Conservation (phyloP, 2,888 invertebrate species). For the Drosophila prolongata region DNA sequence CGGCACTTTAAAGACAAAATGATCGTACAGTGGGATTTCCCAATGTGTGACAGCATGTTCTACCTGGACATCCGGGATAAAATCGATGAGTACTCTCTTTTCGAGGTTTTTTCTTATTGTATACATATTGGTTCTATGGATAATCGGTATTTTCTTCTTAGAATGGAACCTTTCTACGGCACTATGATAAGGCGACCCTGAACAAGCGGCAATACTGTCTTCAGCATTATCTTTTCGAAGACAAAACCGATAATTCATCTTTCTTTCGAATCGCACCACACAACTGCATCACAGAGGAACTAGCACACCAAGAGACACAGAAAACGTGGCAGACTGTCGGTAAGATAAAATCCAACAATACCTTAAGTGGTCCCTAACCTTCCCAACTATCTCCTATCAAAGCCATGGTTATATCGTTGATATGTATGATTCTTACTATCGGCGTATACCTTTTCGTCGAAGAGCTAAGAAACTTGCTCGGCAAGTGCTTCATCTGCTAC, state of each 20-base stretch:
- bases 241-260: neutral
- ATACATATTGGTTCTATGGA: too few relatives aligned
- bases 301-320: too few relatives aligned
- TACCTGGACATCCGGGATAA: neutral
- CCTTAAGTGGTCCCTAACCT: neutral
- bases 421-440: conserved; percentile 87
- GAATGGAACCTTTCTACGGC: neutral
- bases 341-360: neutral
- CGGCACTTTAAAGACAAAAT: neutral
- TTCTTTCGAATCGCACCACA: neutral
- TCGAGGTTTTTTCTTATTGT: too few relatives aligned
- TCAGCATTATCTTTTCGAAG: neutral
- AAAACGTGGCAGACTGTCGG: neutral
- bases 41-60: neutral
- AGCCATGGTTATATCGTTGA: conserved; percentile 86
- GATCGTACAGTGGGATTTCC: neutral
- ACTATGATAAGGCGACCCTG: too few relatives aligned
- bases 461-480: conserved; percentile 89
- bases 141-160: neutral
- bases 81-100: neutral
- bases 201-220: neutral
- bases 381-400: neutral
- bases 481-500: conserved; percentile 90
- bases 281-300: neutral
- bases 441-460: conserved; percentile 89